phyloP scores from a whole-genome alignment of 2,797 vertebrate genomes.

The Crocidura indochinensis region DNA sequence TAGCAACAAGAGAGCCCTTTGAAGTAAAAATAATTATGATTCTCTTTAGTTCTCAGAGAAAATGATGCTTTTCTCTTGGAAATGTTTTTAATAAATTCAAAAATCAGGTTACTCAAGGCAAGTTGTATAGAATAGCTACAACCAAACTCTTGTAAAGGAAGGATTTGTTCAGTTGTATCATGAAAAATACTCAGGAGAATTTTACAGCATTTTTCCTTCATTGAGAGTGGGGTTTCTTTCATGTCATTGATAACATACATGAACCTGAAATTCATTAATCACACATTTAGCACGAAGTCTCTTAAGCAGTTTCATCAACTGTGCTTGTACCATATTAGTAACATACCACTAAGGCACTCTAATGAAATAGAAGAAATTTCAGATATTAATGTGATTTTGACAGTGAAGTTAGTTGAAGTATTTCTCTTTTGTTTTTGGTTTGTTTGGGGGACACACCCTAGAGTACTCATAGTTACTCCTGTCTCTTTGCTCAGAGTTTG shows the following conservation, averaged over 20 bases:
- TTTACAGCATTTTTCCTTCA: slow-evolving; percentile 32
- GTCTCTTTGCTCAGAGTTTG: no score
- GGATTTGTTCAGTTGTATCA: not conserved
- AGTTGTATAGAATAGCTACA: not conserved
- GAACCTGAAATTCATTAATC: not conserved
- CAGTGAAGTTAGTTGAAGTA: not conserved
- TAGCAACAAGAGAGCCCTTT: slow-evolving; percentile 38
- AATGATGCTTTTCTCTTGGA: slow-evolving; percentile 47
- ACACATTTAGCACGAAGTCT: slow-evolving; percentile 1
- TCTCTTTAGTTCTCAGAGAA: slow-evolving; percentile 34
- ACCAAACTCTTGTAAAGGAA: slow-evolving; percentile 9
- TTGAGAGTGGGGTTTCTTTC: not conserved
- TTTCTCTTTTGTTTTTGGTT: no score
- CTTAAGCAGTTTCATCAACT: not conserved
- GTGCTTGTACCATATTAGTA: not conserved
- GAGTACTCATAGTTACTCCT: no score
- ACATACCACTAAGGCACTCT: not conserved
- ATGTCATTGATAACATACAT: slow-evolving; percentile 21
- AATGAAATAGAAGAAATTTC: slow-evolving; percentile 51
- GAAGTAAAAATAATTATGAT: slow-evolving; percentile 51
- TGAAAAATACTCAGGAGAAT: not conserved
- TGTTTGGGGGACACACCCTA: no score
- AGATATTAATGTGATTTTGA: slow-evolving; percentile 22
- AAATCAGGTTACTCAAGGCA: slow-evolving; percentile 50
- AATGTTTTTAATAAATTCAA: slow-evolving; percentile 48